Base-by-base conservation (phyloP, 2,113 vertebrate genomes). In the Pipra filicauda region DNA sequence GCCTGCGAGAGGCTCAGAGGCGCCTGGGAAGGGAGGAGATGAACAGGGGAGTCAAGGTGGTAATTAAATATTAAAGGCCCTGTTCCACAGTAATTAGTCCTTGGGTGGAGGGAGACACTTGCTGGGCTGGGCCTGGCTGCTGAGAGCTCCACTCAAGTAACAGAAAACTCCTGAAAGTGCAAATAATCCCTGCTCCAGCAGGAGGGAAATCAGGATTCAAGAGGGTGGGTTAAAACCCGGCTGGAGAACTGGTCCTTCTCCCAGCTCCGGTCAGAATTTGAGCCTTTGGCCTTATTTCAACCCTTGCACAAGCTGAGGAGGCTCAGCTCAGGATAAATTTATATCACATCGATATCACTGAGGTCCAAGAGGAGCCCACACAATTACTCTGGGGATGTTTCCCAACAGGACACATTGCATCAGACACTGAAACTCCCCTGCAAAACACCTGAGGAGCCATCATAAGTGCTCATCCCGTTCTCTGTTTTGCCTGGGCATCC, bases 1-100 rank as follows among this genome's bases (percentile, higher is more conserved):
- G 48, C 41, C 89, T 58, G 74, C 31, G 59, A 28, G 2, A 88
- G 44, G 69, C 78, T 88, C 67, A 41, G 78, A 73, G 84, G 58
- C 2, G 0, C 64, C 76, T 91, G 79, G 62, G 82, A 95, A 91
- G 83, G 93, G 88, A 96, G 95, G 93, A 91, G 79, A 81, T 95
- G 85, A 79, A 89, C 89, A 89, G n/a, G 49, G 37, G 35, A 78
- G 44, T 52, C 85, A 85, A 86, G 44, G 79, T 89, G 57, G 49
- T 85, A 93, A 96, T 96, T 96, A 96, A 91, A 71, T 93, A 92
- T 91, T 94, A 84, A 93, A 84, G 73, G 65, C 85, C 48, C 43
- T 37, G 88, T 94, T 88, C 48, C 85, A 83, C 79, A 95, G 11
- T 85, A 94, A 91, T 91, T 90, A 93, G 67, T 61, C 12, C 55